Evolutionary conservation across 2,888 invertebrate species (phyloP).

Genomic region (Conops quadrifasciatus): DNA sequence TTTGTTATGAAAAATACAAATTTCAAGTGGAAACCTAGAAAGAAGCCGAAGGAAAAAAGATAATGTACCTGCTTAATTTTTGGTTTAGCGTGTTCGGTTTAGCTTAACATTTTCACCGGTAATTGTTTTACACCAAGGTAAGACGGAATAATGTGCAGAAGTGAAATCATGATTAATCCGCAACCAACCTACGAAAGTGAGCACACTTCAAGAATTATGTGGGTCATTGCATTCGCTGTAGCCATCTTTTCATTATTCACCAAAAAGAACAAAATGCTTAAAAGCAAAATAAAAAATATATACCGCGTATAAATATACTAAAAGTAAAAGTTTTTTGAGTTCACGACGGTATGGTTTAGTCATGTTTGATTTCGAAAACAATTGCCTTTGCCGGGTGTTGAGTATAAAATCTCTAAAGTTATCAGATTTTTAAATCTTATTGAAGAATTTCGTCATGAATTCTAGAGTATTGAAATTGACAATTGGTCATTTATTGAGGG

Average conservation of each 20-base stretch:
- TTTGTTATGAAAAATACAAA: conserved; percentile 8
- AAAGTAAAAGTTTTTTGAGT: no score
- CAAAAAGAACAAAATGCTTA: conserved; percentile 12
- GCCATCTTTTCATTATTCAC: conserved; percentile 5
- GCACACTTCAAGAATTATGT: conserved; percentile 36
- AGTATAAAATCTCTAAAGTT: no score
- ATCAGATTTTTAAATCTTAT: no score
- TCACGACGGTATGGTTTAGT: no score
- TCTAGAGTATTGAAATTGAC: no score
- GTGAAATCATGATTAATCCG: conserved; percentile 36
- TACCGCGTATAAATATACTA: neutral
- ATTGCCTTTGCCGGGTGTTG: no score
- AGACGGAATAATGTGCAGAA: conserved; percentile 35
- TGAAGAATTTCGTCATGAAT: no score
- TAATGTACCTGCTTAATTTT: no score
- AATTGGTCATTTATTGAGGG: no score
- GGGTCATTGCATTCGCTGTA: conserved; percentile 32
- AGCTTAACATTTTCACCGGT: conserved; percentile 23
- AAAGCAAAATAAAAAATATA: conserved; percentile 4
- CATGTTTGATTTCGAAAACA: no score
- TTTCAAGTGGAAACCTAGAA: conserved; percentile 11
- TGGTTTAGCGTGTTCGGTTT: conserved; percentile 23
- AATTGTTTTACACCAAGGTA: neutral
- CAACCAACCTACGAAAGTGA: conserved; percentile 22
- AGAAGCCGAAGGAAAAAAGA: neutral